Base-by-base conservation (phyloP, 1,140 invertebrate genomes). In the Drosophila athabasca region DNA sequence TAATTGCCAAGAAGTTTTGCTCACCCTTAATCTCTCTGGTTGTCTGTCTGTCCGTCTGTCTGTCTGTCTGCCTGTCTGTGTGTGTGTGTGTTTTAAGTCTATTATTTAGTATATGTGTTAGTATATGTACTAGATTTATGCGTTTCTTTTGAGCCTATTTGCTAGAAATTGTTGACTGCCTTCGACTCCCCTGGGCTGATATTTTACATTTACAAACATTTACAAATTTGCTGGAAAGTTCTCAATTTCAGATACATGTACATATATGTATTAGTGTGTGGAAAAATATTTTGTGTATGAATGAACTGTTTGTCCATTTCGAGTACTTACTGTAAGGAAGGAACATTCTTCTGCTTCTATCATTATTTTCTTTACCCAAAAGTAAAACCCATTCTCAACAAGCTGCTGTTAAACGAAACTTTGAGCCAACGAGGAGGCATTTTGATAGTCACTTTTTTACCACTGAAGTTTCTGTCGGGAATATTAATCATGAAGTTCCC, bases 301-400 rank as follows among this genome's bases (percentile, higher is more conserved):
- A n/a, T 69, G 24, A 9, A 54, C 41, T 48, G 39, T 41, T 24
- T 22, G 43, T 41, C 44, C 52, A 24, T 54, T 11, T 71, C 11
- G 43, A 78, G 73, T 82, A 66, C 75, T 76, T 83, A 84, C 76
- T 68, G 46, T 77, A 85, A 85, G 77, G 72, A 84, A 84, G 80
- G 80, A 84, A 84, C 80, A 61, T 68, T 80, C 76, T 50, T 81
- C 67, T 70, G 43, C 50, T 26, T 26, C 24, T 26, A 26, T 26
- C 4, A 26, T 26, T 26, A 4, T 26, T 4, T 19, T 19, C 17
- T 19, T 19, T 19, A 19, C 17, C 17, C 17, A 19, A 19, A 19
- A 19, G 17, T 19, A 19, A 19, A 19, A 19, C 17, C 17, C 17
- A 19, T 19, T 19, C 17, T 19, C 22, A 24, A 24, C 1, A 24